These are phyloP conservation scores for Rhinoptilus africanus DNA, from an alignment of 2,113 vertebrate genomes.

Conservation along the genomic window DNA sequence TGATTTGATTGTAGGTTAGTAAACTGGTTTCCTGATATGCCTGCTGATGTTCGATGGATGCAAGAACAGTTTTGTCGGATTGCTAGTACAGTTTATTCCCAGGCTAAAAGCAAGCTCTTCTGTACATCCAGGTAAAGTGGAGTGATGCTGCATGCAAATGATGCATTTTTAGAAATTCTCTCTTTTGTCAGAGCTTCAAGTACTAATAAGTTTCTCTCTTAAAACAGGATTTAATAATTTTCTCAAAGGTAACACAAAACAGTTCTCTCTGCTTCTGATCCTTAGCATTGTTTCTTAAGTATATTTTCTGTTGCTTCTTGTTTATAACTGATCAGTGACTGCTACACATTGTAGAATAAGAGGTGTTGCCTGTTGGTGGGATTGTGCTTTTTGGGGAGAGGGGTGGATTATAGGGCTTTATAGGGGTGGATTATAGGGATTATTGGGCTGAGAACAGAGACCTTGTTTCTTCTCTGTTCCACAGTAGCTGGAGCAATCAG, in stretches of 20 bases:
- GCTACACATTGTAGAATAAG: not conserved
- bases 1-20: constrained; percentile 73
- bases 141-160: not conserved
- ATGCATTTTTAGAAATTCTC: not conserved
- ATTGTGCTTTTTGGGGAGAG: not conserved
- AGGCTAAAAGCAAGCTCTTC: constrained; percentile 71
- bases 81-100: constrained; percentile 75
- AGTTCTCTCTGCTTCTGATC: not conserved
- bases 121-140: constrained; percentile 29
- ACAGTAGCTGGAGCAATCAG: not conserved
- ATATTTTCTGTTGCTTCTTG: not conserved
- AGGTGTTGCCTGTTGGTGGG: not conserved
- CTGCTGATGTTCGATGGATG: constrained; percentile 83
- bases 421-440: not conserved
- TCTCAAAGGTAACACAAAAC: not conserved
- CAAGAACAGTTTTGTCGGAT: constrained; percentile 72
- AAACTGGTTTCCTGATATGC: constrained; percentile 89
- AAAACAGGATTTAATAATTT: not conserved
- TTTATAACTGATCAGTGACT: not conserved
- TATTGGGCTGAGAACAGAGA: not conserved
- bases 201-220: not conserved
- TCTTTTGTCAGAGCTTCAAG: not conserved
- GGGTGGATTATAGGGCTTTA: not conserved
- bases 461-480: not conserved
- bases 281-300: not conserved